These are phyloP conservation scores for Pterostichus niger DNA, from an alignment of 2,888 invertebrate genomes.

Conservation along the genomic window DNA sequence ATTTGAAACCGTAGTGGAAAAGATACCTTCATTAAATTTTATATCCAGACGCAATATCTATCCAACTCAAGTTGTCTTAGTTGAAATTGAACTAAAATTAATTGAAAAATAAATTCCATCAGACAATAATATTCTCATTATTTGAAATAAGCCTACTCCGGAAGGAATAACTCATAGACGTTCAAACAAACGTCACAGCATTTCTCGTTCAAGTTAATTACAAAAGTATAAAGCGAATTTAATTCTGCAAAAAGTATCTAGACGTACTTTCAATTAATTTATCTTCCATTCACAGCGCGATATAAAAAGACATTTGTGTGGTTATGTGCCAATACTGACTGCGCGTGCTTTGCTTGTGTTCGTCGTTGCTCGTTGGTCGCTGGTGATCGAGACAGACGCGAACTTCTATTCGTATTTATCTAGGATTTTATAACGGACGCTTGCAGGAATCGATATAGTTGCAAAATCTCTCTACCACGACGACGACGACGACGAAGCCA, in stretches of 20 bases:
- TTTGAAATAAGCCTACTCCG: conserved; percentile 39
- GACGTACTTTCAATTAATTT: conserved; percentile 42
- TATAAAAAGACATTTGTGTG: conserved; percentile 35
- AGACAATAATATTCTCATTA: conserved; percentile 56
- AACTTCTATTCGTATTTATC: conserved; percentile 31
- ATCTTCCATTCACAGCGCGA: conserved; percentile 35
- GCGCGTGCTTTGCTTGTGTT: background rate
- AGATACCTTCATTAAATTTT: conserved; percentile 44
- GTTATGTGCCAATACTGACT: conserved; percentile 11
- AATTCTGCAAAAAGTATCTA: conserved; percentile 53
- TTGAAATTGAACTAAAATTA: conserved; percentile 38
- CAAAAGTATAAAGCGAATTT: conserved; percentile 59
- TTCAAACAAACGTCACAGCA: conserved; percentile 50
- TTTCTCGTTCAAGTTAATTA: conserved; percentile 53
- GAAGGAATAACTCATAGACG: conserved; percentile 31
- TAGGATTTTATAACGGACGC: conserved; percentile 24
- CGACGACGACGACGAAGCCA: too few relatives aligned
- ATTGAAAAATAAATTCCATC: conserved; percentile 48
- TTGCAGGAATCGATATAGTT: conserved; percentile 5
- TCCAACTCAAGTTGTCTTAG: conserved; percentile 19
- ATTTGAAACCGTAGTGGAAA: conserved; percentile 17
- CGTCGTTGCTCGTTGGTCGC: background rate
- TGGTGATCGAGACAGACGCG: conserved; percentile 9
- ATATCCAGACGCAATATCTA: conserved; percentile 13
- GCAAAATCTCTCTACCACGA: conserved; percentile 2